Evolutionary conservation across 2,113 vertebrate genomes (phyloP).

Genomic region (Camelus dromedarius): DNA sequence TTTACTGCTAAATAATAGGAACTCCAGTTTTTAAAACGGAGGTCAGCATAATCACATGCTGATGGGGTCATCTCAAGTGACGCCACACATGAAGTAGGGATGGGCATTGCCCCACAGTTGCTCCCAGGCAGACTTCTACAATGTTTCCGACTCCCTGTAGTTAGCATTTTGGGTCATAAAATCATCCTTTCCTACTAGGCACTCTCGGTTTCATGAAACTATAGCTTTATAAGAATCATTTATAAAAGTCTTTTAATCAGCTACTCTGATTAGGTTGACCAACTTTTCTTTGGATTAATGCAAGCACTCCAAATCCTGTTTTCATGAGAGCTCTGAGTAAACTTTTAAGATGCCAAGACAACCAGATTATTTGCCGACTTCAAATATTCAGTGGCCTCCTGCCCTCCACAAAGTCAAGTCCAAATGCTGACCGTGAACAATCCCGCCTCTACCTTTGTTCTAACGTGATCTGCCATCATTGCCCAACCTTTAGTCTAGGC

Average conservation of each 20-base stretch:
- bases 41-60: background rate
- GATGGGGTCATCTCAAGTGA: background rate
- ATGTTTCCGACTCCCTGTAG: background rate
- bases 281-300: background rate
- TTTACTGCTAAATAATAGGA: background rate
- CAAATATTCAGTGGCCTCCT: background rate
- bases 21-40: background rate
- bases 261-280: background rate
- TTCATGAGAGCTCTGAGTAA: background rate
- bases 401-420: background rate
- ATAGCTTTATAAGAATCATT: background rate
- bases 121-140: background rate
- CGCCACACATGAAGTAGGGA: fast-evolving
- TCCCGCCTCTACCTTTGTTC: background rate
- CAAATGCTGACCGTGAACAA: background rate
- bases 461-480: background rate
- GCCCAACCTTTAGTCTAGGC: background rate
- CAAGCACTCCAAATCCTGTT: background rate
- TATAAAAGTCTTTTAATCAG: background rate
- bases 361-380: background rate
- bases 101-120: background rate
- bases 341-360: background rate
- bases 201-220: background rate
- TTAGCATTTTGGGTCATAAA: background rate
- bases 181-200: background rate